A percentile compares a stretch with the other conserved stretches of the same genome.
Conservation (phyloP, 92 coral and sea anemone species). For the Chrysogorgia sp. region DNA sequence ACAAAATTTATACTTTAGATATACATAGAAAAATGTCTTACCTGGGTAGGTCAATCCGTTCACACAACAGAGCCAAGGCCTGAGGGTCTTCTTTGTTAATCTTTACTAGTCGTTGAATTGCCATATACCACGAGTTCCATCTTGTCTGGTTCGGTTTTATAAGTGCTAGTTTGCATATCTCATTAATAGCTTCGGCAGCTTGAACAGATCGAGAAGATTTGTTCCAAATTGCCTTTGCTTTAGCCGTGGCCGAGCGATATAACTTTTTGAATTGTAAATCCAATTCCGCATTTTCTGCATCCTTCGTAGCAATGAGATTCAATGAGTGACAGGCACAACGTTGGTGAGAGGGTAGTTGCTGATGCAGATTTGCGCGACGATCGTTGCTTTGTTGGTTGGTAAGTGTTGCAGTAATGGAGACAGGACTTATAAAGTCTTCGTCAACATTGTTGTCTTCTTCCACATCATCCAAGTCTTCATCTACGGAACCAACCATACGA, state of each 20-base stretch:
- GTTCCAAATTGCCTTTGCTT: not conserved
- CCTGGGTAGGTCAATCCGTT: slow-evolving; percentile 1
- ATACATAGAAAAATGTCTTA: not conserved
- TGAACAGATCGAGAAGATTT: not conserved
- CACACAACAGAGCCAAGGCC: slow-evolving; percentile 15
- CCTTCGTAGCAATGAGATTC: slow-evolving; percentile 6
- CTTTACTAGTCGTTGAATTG: slow-evolving; percentile 9
- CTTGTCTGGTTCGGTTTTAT: slow-evolving; percentile 6
- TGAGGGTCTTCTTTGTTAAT: slow-evolving; percentile 1
- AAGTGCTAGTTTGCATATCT: not conserved
- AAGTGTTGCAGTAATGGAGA: slow-evolving; percentile 6
- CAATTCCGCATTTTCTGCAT: not conserved
- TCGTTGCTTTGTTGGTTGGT: not conserved
- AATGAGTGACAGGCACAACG: not conserved
- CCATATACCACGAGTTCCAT: slow-evolving; percentile 14
- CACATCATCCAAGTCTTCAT: not conserved
- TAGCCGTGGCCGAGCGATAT: not conserved
- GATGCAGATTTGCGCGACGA: not conserved
- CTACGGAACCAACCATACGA: slow-evolving; percentile 1
- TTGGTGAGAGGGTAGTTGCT: slow-evolving; percentile 13
- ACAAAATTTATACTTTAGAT: slow-evolving; percentile 1
- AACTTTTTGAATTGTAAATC: slow-evolving; percentile 5
- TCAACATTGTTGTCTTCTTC: not conserved
- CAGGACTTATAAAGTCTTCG: slow-evolving; percentile 3
- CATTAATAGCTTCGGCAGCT: not conserved